Evolutionary conservation across 2,888 invertebrate species (phyloP), one percentile per base, ranked within the genome.

Genomic region (Drosophila recens): DNA sequence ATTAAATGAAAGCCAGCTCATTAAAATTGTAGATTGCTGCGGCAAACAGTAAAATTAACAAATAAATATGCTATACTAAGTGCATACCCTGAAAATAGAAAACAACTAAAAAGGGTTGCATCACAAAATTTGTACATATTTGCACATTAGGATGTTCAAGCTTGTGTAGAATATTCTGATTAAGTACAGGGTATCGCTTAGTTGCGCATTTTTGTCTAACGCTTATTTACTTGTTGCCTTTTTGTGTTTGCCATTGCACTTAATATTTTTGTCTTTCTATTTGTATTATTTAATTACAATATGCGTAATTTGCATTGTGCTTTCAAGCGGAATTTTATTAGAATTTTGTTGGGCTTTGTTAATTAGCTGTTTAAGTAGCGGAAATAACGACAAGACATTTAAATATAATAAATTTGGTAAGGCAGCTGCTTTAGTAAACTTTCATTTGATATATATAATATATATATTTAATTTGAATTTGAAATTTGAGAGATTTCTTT

Each of bases 1-100:
- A 80, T 72, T 59, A 57, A 76, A 72, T 76, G 66, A 65, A 76
- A 66, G 36, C 23, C 54, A 56, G 54, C 85, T 80, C 71, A 83
- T 78, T 86, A 69, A 75, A 80, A 61, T 34, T 63, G 23, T 9
- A 61, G 13, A 23, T 38, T 27, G 38, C 45, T 33, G 56, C 58
- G 13, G 34, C 48, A 17, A 17, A 51, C 67, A 17, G 40, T 30
- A 64, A 43, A 58, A 57, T 68, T 40, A 61, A 40, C 71, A 75
- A 75, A 59, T 70, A 75, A 70, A 62, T 76, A 67, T 56, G 63
- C 51, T 8, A 40, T 17, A 10, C 34, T 43, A 33, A 49, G 15
- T 9, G 38, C 8, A 51, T 59, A 51, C 59, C 33, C 33, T 42
- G 8, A 11, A 33, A 59, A 20, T 1, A 10, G 6, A 13, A 33